phyloP scores from a whole-genome alignment of 2,888 invertebrate genomes.

The Acholoe squamosa region DNA sequence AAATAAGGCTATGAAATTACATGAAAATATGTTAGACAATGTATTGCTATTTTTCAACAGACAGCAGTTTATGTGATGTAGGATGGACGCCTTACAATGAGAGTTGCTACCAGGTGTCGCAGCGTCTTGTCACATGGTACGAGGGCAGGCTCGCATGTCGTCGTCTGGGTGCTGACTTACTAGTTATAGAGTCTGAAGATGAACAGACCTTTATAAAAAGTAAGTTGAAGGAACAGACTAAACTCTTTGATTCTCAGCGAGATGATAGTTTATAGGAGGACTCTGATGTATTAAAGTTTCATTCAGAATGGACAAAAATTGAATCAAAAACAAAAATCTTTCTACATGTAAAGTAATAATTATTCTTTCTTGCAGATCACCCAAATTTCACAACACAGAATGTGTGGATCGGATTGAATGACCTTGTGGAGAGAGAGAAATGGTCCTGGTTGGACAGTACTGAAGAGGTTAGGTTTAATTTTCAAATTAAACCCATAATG shows the following conservation, averaged over 20 bases:
- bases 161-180: background rate
- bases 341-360: no score
- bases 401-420: background rate
- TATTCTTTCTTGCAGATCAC: background rate
- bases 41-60: background rate
- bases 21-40: no score
- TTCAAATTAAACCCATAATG: no score
- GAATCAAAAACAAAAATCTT: no score
- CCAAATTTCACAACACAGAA: background rate
- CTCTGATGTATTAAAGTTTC: no score
- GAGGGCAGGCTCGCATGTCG: background rate
- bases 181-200: background rate
- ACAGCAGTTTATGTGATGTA: background rate
- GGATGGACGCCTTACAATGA: background rate
- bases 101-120: background rate
- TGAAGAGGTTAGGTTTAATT: background rate
- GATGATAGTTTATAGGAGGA: no score
- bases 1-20: no score
- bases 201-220: background rate
- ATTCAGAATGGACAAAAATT: no score
- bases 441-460: background rate
- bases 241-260: background rate
- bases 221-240: background rate
- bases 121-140: background rate
- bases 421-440: background rate